Base-by-base conservation (phyloP, 2,113 vertebrate genomes). In the Panthera tigris region DNA sequence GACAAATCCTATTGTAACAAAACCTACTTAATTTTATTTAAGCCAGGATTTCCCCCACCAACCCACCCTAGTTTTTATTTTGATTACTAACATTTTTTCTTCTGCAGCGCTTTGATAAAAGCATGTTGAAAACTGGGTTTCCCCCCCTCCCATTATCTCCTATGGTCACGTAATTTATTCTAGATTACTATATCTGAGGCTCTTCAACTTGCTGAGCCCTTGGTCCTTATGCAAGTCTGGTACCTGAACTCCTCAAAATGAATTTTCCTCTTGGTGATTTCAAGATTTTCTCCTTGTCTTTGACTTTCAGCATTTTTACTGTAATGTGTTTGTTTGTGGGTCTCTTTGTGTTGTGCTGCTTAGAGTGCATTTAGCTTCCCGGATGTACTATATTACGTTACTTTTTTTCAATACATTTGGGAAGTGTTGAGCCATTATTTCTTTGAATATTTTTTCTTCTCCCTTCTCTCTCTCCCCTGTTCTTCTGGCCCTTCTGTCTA, bases 1-100 rank as follows among this genome's bases (percentile, higher is more conserved):
- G 15, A 66, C 65, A 92, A 69, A 10, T 85, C 57, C n/a, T 89
- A 9, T 13, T 87, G 23, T 68, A 94, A 78, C 16, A 89, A 80
- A 97, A 65, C 13, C 65, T 45, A 48, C 76, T 82, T 84, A 93
- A 61, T 85, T 97, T 92, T 84, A 31, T 76, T 88, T 91, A 81
- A 84, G 7, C 0, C 21, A 79, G 19, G 2, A 21, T 52, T 41
- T 2, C 25, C 4, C 9, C n/a, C 21, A 31, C 55, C 27, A 45
- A 3, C 2, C 29, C 31, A 36, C 57, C 84, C 39, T 33, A 16
- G 39, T 65, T 69, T 55, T 78, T 78, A 23, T 74, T 85, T 66
- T 33, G 12, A 68, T 79, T 25, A 45, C 4, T 66, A 13, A 39
- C 39, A n/a, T 33, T 63, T 61, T 73, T 85, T 76, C 3, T 65